A percentile compares a stretch with the other conserved stretches of the same genome.
These are phyloP conservation scores for Ranitomeya variabilis DNA, from an alignment of 2,113 vertebrate species.

Conservation along the genomic window DNA sequence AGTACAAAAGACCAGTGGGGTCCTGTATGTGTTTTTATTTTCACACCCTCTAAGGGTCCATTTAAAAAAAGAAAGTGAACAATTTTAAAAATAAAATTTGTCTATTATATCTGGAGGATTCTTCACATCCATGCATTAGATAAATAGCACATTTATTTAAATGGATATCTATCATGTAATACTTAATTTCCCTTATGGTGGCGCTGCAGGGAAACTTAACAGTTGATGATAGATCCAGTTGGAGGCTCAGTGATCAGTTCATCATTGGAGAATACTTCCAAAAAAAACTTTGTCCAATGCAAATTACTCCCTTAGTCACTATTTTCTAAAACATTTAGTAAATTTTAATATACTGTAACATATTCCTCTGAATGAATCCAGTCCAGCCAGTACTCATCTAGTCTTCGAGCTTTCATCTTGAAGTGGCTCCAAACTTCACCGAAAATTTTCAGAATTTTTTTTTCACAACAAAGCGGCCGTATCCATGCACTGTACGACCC, in stretches of 20 bases:
- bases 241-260: too few relatives aligned
- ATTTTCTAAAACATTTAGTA: not conserved
- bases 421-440: not conserved
- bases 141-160: not conserved
- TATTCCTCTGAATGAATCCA: not conserved
- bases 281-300: not conserved
- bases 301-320: not conserved
- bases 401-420: not conserved
- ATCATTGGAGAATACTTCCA: too few relatives aligned
- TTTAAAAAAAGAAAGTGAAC: too few relatives aligned
- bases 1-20: too few relatives aligned
- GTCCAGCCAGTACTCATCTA: not conserved
- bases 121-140: not conserved
- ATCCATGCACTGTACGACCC: not conserved
- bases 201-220: not conserved
- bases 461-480: not conserved
- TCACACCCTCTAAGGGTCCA: too few relatives aligned
- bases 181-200: not conserved
- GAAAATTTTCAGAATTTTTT: slow-evolving; percentile 16
- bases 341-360: not conserved
- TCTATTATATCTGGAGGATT: not conserved
- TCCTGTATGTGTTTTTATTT: too few relatives aligned
- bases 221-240: not conserved
- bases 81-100: too few relatives aligned
- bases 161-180: not conserved